Evolutionary conservation across 2,888 invertebrate genomes (phyloP).

Genomic region (Stramonita haemastoma): DNA sequence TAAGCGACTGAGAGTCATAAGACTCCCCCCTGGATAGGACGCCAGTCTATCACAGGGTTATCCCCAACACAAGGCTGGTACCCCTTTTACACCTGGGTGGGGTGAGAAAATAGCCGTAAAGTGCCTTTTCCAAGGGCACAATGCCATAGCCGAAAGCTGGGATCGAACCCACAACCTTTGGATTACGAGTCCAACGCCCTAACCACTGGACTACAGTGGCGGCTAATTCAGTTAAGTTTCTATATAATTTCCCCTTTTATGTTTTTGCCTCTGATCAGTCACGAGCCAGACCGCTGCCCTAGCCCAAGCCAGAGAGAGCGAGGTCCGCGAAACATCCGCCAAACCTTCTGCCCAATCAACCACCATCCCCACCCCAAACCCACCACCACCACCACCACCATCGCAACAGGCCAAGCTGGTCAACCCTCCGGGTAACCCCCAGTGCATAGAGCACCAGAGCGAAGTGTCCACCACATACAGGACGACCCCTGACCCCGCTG

Average conservation of each 20-base stretch:
- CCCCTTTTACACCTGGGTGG: too few relatives aligned
- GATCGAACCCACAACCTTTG: too few relatives aligned
- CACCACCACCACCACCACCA: not conserved
- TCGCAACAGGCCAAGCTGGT: not conserved
- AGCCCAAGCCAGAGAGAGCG: conserved; percentile 50
- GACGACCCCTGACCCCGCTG: not conserved
- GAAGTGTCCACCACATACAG: not conserved
- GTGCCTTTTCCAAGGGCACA: too few relatives aligned
- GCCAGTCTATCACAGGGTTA: too few relatives aligned
- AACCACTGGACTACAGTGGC: too few relatives aligned
- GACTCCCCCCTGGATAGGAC: too few relatives aligned
- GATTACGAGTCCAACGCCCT: too few relatives aligned
- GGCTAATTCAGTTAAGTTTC: too few relatives aligned
- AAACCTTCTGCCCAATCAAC: not conserved
- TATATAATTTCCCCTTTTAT: not conserved
- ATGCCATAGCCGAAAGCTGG: too few relatives aligned
- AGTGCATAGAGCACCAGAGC: not conserved
- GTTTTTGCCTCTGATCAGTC: conserved; percentile 41
- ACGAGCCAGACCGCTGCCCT: conserved; percentile 51
- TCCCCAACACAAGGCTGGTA: too few relatives aligned
- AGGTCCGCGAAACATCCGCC: conserved; percentile 18
- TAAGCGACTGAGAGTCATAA: too few relatives aligned
- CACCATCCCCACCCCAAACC: not conserved
- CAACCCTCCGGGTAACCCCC: not conserved
- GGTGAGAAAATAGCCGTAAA: too few relatives aligned